Base-by-base conservation (phyloP, 2,888 invertebrate species). In the Cylloceria caligata region DNA sequence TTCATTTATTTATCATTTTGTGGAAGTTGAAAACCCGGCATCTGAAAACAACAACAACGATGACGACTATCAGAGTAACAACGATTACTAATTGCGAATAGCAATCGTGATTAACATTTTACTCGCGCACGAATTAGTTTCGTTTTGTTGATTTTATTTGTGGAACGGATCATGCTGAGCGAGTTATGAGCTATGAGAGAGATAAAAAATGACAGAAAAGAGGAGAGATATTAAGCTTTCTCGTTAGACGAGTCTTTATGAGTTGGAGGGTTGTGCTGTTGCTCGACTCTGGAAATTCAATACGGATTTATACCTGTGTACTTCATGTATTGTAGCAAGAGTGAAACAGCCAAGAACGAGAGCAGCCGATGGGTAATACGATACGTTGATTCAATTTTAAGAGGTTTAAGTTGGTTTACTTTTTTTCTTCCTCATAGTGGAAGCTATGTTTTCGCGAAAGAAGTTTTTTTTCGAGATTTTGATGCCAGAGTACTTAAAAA, bases 211-310 rank as follows among this genome's bases (percentile, higher is more conserved):
- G 21, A 2, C 1, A 27, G 55, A 75, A 27, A 13, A 30, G 7
- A 16, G 27, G 52, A 42, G 49, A 24, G 39, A 30, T 30, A 42
- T 65, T 36, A 27, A 57, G 64, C 21, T 72, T 45, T 75, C 75
- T 76, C 75, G 47, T 67, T 49, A 49, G 34, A 67, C 64, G 42
- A 16, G 67, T 39, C 42, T 67, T 67, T 67, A 67, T 49, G 34
- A 67, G 67, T 11, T 30, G 34, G 21, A 16, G 7, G 27, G 27
- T 5, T 21, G 19, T 19, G 67, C 47, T 62, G 11, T 6, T 16
- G 30, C 34, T 11, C 62, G 13, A 30, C 36, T 39, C 62, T 19
- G 49, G 67, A 67, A 67, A 67, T 34, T 6, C 49, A 49, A 67
- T 34, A 67, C 67, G 49, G 67, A 67, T 67, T 49, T 67, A 49